Evolutionary conservation across 2,888 invertebrate species (phyloP).

Genomic region (Panorpa germanica): DNA sequence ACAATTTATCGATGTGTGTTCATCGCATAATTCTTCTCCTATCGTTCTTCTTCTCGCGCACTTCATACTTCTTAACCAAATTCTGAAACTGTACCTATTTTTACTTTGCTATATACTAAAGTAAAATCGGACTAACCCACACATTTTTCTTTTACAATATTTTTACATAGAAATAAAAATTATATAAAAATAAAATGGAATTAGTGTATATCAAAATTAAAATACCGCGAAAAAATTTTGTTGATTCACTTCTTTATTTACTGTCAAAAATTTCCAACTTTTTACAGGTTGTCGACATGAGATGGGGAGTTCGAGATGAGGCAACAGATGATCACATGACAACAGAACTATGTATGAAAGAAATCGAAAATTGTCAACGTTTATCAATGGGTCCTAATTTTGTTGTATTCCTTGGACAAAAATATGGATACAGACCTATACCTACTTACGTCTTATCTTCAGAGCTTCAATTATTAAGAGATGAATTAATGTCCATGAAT

Average conservation of each 20-base stretch:
- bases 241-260: neutral
- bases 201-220: too few species aligned
- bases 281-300: constrained; percentile 86
- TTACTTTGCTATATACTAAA: too few species aligned
- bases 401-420: constrained; percentile 93
- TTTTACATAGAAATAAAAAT: too few species aligned
- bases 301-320: constrained; percentile 96
- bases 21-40: too few species aligned
- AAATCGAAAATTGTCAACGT: constrained; percentile 93
- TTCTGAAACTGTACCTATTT: too few species aligned
- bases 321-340: constrained; percentile 99
- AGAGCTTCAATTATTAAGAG: constrained; percentile 72
- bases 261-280: constrained; percentile 2
- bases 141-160: too few species aligned
- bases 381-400: constrained; percentile 97
- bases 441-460: constrained; percentile 88
- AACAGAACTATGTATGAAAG: constrained; percentile 93
- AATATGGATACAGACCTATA: constrained; percentile 95
- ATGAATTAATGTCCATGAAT: constrained; percentile 66
- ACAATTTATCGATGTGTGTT: too few species aligned
- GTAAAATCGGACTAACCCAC: too few species aligned
- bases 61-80: too few species aligned
- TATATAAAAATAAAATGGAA: too few species aligned
- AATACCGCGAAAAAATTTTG: too few species aligned
- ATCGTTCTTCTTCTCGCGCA: too few species aligned